Conservation (phyloP, 2,113 vertebrate species). For the Microtus oregoni region DNA sequence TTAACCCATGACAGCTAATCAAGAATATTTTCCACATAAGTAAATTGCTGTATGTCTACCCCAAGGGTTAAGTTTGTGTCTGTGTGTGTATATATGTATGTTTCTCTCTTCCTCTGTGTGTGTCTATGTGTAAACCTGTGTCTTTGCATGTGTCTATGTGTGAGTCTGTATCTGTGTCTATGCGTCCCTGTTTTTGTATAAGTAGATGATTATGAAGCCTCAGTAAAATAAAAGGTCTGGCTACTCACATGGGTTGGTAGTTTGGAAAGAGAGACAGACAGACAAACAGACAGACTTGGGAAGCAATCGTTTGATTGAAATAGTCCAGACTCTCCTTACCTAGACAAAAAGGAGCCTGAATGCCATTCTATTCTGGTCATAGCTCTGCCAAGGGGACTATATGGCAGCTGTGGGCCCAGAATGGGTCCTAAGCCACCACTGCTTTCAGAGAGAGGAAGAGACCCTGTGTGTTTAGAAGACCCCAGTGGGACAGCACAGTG, state of each 20-base stretch:
- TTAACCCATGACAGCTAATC: slow-evolving; percentile 20
- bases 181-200: not conserved
- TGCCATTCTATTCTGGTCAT: not conserved
- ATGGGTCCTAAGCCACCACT: not conserved
- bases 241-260: not conserved
- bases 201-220: not conserved
- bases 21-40: slow-evolving; percentile 1
- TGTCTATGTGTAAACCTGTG: not conserved
- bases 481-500: not conserved
- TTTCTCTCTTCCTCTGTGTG: too few species aligned
- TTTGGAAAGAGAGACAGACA: not conserved
- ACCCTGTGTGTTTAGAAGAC: not conserved
- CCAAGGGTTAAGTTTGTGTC: not conserved
- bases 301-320: not conserved
- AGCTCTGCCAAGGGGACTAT: not conserved
- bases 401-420: not conserved
- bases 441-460: not conserved
- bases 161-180: not conserved
- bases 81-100: not conserved
- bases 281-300: not conserved
- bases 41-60: not conserved
- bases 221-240: not conserved
- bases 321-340: not conserved
- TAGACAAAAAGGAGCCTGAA: not conserved
- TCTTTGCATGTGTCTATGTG: not conserved